Base-by-base conservation (phyloP, 1,140 invertebrate genomes). In the Acyrthosiphon pisum region DNA sequence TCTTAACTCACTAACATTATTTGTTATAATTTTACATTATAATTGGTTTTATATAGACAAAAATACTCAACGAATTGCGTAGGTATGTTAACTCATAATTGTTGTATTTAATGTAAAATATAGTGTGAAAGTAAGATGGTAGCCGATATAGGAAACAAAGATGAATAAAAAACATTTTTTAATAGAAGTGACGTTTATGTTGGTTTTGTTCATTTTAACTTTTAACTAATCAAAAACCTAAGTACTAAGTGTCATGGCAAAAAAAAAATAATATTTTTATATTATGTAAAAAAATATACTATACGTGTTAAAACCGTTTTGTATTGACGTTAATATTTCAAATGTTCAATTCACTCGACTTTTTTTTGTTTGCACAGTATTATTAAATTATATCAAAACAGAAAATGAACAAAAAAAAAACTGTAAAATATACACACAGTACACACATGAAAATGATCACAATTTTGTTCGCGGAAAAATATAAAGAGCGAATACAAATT, bases 311-410 rank as follows among this genome's bases (percentile, higher is more conserved):
- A 44, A 83, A 48, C 14, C 41, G 4, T 87, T 87, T 87, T 44
- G 44, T 46, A 46, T 87, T 46, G 84, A 44, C 26, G 44, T 48
- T 87, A 87, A 87, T 87, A 46, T 87, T 46, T 87, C 84, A 87
- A 30, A 87, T 87, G 41, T 87, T 87, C 18, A 30, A 48, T 46
- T 87, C 14, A 2, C 41, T 87, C 14, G 84, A 26, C 37, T 26
- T 84, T 76, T 76, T 26, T 68, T 30, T 68, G 30, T 68, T 76
- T n/a, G 14, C n/a, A 76, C n/a, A 76, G 14, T 76, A 76, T n/a
- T 76, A 76, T 76, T 76, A 76, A 76, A 76, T 76, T 76, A 76
- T 76, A 76, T n/a, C n/a, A 14, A 68, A 76, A 76, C 14, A n/a
- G 60, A 30, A 76, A 76, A 76, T 76, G 14, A 76, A 68, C 30